Conservation (phyloP, 1,140 invertebrate species). For the Papilio helenus region DNA sequence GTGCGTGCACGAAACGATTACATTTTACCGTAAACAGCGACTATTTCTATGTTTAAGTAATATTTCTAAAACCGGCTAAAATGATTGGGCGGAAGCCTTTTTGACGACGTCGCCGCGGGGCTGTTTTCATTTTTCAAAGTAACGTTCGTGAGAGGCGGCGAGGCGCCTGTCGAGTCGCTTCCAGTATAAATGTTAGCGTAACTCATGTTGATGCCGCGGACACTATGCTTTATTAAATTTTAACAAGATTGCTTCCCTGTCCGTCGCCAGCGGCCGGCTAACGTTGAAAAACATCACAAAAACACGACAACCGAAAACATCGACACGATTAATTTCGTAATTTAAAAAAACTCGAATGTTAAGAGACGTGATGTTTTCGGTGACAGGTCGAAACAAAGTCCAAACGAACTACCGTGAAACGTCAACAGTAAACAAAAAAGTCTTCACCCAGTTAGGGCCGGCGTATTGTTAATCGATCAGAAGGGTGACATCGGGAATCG, state of each 20-base stretch:
- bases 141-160: conserved; percentile 50
- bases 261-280: not conserved
- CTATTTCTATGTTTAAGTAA: conserved; percentile 58
- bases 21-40: conserved; percentile 38
- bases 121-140: conserved; percentile 72
- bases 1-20: conserved; percentile 26
- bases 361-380: conserved; percentile 11
- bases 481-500: conserved; percentile 35
- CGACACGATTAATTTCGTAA: not conserved
- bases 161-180: conserved; percentile 44
- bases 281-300: not conserved
- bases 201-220: conserved; percentile 32
- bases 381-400: conserved; percentile 19
- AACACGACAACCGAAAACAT: not conserved
- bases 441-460: not conserved
- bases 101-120: conserved; percentile 51
- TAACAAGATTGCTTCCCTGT: conserved; percentile 48
- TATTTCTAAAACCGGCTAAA: conserved; percentile 60
- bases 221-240: conserved; percentile 52
- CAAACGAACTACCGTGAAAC: conserved; percentile 14
- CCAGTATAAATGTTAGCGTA: conserved; percentile 41
- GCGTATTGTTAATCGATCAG: conserved; percentile 27
- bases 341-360: conserved; percentile 12
- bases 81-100: conserved; percentile 63
- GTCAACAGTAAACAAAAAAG: conserved; percentile 17